Base-by-base conservation (phyloP, 2,888 invertebrate genomes). In the Trichogramma evanescens region DNA sequence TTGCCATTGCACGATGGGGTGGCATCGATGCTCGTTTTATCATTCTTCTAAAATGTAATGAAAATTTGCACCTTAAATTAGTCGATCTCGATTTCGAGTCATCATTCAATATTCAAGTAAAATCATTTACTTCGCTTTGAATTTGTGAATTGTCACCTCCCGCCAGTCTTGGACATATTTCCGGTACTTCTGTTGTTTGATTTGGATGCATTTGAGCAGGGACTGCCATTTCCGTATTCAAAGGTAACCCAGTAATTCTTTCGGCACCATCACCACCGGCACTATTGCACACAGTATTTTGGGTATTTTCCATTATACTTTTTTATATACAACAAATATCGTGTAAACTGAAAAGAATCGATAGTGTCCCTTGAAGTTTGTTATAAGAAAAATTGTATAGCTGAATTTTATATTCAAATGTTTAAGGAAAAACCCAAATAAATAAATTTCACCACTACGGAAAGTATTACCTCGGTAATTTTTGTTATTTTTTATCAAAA, bases 221-320 rank as follows among this genome's bases (percentile, higher is more conserved):
- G 26, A 26, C 26, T 26, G 26, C 26, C 26, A 26, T 26, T 26
- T 26, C 26, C 26, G 26, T 26, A 26, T 26, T 26, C 26, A 26
- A 26, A 26, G 39, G 40, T 8, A 48, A 4, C 40, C 5, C 46
- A 39, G n/a, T 56, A 6, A 13, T 26, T 8, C 39, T n/a, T 10
- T 56, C 56, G 3, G 5, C 38, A n/a, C 38, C 43, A 10, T 63
- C 59, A 26, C 59, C 59, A 26, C 42, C 48, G n/a, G 56, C 63
- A 9, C 50, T 54, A n/a, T 39, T 44, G 39, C 59, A 43, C 39
- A 38, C 13, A 39, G 50, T 56, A 9, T 7, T 9, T 38, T 57
- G 57, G 9, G 40, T 1, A 26, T 26, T 26, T 26, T 26, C 26
- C 26, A 26, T 26, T 26, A 26, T 26, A 26, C 26, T 26, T 26